phyloP scores from a whole-genome alignment of 2,888 invertebrate species.

The Punctoribates punctum region DNA sequence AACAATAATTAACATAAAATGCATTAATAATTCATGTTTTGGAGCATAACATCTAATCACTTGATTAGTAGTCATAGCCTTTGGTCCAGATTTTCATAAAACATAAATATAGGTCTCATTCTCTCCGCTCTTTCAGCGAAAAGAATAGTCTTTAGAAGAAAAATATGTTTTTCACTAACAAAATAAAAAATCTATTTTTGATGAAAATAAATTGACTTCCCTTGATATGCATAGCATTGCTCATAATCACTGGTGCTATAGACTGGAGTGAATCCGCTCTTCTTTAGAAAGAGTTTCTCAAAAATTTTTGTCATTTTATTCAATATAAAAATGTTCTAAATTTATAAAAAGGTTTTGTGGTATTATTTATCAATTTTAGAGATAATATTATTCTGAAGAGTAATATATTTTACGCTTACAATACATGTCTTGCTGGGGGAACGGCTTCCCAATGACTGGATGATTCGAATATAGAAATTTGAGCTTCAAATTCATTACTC shows the following conservation, averaged over 20 bases:
- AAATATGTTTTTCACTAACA: background rate
- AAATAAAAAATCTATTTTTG: conserved; percentile 13
- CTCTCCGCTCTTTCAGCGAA: background rate
- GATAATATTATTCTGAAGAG: background rate
- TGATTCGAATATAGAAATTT: too few species aligned
- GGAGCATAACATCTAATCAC: too few species aligned
- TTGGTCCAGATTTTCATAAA: too few species aligned
- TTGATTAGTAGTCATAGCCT: too few species aligned
- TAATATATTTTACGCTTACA: background rate
- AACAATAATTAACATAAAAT: conserved; percentile 12
- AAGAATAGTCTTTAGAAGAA: background rate
- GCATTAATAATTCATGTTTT: background rate
- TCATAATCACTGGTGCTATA: background rate
- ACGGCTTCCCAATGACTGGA: too few species aligned
- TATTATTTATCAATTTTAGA: background rate
- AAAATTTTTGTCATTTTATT: background rate
- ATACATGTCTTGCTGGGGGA: too few species aligned
- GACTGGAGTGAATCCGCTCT: background rate
- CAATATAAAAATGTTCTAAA: conserved; percentile 18
- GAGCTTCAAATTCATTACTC: too few species aligned
- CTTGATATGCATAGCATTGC: background rate
- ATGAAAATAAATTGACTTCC: conserved; percentile 28
- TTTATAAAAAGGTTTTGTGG: conserved; percentile 10
- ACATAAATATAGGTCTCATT: background rate
- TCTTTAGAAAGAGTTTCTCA: background rate